A percentile compares a stretch with the other conserved stretches of the same genome.
Evolutionary conservation across 2,888 invertebrate genomes (phyloP).

Genomic region (Lasioglossum figueresi): DNA sequence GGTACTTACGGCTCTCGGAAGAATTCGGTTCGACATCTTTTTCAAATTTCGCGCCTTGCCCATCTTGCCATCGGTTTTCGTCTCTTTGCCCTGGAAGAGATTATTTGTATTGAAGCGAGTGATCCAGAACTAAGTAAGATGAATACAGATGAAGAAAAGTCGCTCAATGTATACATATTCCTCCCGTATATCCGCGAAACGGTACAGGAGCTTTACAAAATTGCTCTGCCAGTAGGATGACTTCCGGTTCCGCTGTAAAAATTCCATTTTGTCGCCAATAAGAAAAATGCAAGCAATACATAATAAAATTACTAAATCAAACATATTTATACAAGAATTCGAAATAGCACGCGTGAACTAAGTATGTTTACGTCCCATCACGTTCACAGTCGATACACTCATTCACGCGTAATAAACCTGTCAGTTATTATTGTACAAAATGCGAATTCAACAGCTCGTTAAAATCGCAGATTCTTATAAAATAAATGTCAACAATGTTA

Average conservation of each 20-base stretch:
- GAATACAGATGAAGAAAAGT: background rate
- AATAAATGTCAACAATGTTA: background rate
- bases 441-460: background rate
- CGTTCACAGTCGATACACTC: too few species aligned
- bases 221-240: constrained; percentile 18
- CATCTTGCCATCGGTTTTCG: constrained; percentile 31
- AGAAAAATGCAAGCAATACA: background rate
- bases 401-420: too few species aligned
- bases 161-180: constrained; percentile 43
- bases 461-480: background rate
- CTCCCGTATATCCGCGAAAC: constrained; percentile 37
- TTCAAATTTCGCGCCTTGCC: constrained; percentile 4
- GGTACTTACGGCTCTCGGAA: constrained; percentile 41
- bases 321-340: background rate
- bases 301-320: background rate
- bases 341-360: too few species aligned
- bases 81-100: constrained; percentile 41
- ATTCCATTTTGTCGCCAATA: background rate
- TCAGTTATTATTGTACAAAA: background rate
- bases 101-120: background rate
- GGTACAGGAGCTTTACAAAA: constrained; percentile 41
- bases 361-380: too few species aligned
- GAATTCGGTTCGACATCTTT: constrained; percentile 37
- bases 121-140: background rate
- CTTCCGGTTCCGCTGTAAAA: constrained; percentile 38